These are phyloP conservation scores for Gambelia wislizenii DNA, from an alignment of 2,797 vertebrate genomes.

Conservation along the genomic window DNA sequence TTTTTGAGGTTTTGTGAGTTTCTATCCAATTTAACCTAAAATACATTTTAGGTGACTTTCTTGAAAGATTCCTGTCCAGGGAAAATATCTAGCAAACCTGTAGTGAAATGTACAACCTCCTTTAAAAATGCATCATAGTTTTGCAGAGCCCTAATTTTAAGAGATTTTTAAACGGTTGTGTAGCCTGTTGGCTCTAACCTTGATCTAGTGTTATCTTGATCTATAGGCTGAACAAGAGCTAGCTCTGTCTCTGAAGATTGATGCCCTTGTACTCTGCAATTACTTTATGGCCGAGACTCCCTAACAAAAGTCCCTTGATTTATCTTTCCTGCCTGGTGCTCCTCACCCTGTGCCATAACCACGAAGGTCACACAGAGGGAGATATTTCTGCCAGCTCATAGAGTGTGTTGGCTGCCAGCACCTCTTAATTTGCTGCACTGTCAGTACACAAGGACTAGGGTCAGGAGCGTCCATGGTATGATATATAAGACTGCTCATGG, in stretches of 20 bases:
- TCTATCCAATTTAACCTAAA: background rate
- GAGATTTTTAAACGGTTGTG: background rate
- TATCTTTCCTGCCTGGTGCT: conserved; percentile 69
- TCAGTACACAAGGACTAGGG: conserved; percentile 2
- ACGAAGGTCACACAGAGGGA: conserved; percentile 67
- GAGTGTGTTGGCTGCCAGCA: conserved; percentile 12
- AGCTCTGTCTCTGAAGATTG: conserved; percentile 57
- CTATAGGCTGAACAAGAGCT: conserved; percentile 44
- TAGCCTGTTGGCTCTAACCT: conserved; percentile 20
- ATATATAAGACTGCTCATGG: conserved; percentile 11
- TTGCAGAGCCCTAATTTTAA: background rate
- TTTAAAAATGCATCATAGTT: background rate
- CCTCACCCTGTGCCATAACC: conserved; percentile 69
- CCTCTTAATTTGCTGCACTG: conserved; percentile 18
- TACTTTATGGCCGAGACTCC: conserved; percentile 59
- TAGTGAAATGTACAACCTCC: background rate
- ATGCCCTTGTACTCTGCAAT: conserved; percentile 50
- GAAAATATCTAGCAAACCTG: background rate
- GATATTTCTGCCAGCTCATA: conserved; percentile 63
- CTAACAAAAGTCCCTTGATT: conserved; percentile 64
- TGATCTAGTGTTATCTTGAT: conserved; percentile 16
- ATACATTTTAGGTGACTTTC: background rate
- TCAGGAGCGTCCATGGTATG: background rate
- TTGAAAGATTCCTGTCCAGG: background rate
- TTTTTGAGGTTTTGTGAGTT: background rate